These are phyloP conservation scores for Rhyacichthys aspro DNA, from an alignment of 2,797 vertebrate genomes.

Conservation along the genomic window DNA sequence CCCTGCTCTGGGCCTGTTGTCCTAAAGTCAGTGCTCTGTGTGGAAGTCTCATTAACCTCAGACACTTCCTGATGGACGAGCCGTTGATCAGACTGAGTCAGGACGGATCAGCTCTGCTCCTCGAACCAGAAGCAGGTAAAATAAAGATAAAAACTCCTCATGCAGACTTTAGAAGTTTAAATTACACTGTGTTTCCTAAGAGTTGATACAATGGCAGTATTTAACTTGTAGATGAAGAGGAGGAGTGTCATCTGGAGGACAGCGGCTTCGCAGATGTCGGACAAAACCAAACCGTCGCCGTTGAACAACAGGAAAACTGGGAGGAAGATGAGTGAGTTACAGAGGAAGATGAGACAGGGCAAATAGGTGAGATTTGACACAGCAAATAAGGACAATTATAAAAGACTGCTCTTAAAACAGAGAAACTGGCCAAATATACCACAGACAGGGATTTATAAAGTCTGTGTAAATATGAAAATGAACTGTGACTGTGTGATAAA, in stretches of 20 bases:
- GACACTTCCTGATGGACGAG: constrained; percentile 71
- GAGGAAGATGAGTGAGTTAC: constrained; percentile 50
- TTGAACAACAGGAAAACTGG: constrained; percentile 69
- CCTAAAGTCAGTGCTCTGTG: constrained; percentile 82
- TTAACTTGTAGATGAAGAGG: constrained; percentile 42
- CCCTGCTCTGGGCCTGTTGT: constrained; percentile 76
- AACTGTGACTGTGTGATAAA: no score
- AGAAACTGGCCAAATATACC: neutral
- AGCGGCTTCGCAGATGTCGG: constrained; percentile 26
- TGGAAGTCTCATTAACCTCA: constrained; percentile 75
- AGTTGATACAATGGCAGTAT: neutral
- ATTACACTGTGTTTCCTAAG: neutral
- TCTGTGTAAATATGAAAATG: neutral
- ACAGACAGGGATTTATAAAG: no score
- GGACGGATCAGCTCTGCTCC: constrained; percentile 77
- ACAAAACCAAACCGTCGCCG: neutral
- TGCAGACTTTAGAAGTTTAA: neutral
- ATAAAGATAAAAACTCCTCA: no score
- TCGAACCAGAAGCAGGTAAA: constrained; percentile 54
- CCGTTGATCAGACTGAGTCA: constrained; percentile 73
- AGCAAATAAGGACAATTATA: neutral
- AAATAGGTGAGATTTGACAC: constrained; percentile 6
- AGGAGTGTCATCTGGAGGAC: constrained; percentile 41
- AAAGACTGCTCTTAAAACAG: neutral
- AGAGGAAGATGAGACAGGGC: constrained; percentile 1